phyloP scores from a whole-genome alignment of 1,140 invertebrate genomes.

The Halyomorpha halys region DNA sequence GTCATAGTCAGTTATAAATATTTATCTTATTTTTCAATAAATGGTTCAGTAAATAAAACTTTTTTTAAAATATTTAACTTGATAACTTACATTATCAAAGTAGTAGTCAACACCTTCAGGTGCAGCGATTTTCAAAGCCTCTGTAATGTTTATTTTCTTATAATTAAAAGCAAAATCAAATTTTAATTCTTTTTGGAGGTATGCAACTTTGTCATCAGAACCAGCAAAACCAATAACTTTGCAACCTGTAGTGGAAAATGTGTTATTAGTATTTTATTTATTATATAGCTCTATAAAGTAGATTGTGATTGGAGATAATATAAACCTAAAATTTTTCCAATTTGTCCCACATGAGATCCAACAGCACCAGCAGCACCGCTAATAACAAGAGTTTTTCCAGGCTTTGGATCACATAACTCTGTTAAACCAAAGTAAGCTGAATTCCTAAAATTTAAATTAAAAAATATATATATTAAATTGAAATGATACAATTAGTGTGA shows the following conservation, averaged over 20 bases:
- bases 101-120: constrained; percentile 46
- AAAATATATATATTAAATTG: too few relatives aligned
- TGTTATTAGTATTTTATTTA: background rate
- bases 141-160: constrained; percentile 46
- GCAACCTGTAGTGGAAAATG: constrained; percentile 39
- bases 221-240: constrained; percentile 61
- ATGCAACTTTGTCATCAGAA: constrained; percentile 55
- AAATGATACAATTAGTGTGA: too few relatives aligned
- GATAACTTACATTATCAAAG: constrained; percentile 44
- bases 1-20: too few relatives aligned
- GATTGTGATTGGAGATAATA: background rate
- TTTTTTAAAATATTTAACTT: too few relatives aligned
- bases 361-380: constrained; percentile 54
- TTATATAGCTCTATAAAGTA: background rate
- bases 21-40: too few relatives aligned
- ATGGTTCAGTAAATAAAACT: too few relatives aligned
- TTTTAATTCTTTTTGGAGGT: constrained; percentile 51
- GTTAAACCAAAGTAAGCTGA: constrained; percentile 63
- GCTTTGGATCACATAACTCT: constrained; percentile 53
- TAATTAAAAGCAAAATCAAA: constrained; percentile 63
- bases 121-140: constrained; percentile 41
- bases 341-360: constrained; percentile 59
- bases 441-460: constrained; percentile 39
- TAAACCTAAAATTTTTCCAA: constrained; percentile 52
- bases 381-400: constrained; percentile 55